Evolutionary conservation across 2,113 vertebrate genomes (phyloP).

Genomic region (Callospermophilus lateralis): DNA sequence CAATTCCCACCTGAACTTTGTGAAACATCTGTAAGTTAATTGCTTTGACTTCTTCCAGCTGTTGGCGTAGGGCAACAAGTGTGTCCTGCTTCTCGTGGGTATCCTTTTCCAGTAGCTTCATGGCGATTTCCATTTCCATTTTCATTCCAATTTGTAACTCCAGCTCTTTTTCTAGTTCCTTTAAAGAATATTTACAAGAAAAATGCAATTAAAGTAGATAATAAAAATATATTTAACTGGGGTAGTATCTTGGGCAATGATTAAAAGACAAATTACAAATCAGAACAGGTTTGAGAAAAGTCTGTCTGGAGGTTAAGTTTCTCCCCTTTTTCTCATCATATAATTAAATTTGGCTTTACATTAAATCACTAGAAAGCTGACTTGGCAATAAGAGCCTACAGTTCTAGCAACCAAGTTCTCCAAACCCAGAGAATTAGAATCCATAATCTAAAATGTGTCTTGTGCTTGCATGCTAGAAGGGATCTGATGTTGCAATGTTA

Average conservation of each 20-base stretch:
- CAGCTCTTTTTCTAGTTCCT: slow-evolving; percentile 97
- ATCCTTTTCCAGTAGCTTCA: slow-evolving; percentile 98
- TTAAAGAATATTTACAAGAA: slow-evolving; percentile 69
- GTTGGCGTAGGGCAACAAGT: slow-evolving; percentile 93
- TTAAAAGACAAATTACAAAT: not conserved
- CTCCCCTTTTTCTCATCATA: not conserved
- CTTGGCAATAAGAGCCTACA: not conserved
- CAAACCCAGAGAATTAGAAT: not conserved
- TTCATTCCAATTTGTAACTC: slow-evolving; percentile 97
- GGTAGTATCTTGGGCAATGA: not conserved
- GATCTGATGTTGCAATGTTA: not conserved
- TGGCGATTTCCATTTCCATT: slow-evolving; percentile 98
- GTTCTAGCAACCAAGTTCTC: not conserved
- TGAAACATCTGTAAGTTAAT: slow-evolving; percentile 99
- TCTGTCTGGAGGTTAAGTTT: not conserved
- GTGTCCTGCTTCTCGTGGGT: slow-evolving; percentile 98
- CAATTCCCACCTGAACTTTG: slow-evolving; percentile 93
- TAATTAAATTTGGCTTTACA: not conserved
- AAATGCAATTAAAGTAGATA: slow-evolving; percentile 46
- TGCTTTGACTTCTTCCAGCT: slow-evolving; percentile 97
- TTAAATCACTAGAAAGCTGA: not conserved
- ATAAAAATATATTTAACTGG: not conserved
- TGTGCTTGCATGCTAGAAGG: not conserved
- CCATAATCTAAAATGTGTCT: not conserved
- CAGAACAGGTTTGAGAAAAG: not conserved